These are phyloP conservation scores for Lymantria dispar DNA, from an alignment of 2,888 invertebrate species.

Conservation along the genomic window DNA sequence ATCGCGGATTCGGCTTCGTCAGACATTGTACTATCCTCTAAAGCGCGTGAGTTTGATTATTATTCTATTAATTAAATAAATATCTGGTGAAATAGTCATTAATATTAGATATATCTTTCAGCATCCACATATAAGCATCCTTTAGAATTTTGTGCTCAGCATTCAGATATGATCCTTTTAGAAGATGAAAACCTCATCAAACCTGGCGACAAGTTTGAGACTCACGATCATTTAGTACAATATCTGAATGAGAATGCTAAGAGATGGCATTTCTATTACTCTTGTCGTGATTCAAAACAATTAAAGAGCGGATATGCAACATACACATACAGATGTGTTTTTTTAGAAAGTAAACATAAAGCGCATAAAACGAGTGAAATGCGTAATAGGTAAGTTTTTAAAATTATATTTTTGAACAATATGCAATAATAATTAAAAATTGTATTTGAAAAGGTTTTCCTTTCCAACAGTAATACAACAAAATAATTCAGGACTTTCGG, in stretches of 20 bases:
- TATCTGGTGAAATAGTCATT: too few relatives aligned
- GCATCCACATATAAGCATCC: neutral
- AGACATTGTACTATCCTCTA: too few relatives aligned
- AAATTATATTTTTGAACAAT: too few relatives aligned
- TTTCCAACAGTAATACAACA: too few relatives aligned
- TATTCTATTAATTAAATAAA: too few relatives aligned
- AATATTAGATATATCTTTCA: too few relatives aligned
- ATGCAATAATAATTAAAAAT: too few relatives aligned
- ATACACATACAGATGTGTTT: slow-evolving; percentile 48
- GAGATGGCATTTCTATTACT: slow-evolving; percentile 48
- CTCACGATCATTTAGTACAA: slow-evolving; percentile 44
- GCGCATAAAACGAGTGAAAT: slow-evolving; percentile 42
- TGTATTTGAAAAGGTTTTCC: too few relatives aligned
- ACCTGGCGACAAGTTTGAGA: slow-evolving; percentile 44
- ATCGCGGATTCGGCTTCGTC: too few relatives aligned
- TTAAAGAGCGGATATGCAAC: slow-evolving; percentile 34
- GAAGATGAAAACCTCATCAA: slow-evolving; percentile 44
- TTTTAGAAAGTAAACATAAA: slow-evolving; percentile 40
- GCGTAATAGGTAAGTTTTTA: slow-evolving; percentile 39
- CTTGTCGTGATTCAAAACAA: slow-evolving; percentile 46
- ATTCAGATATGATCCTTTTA: slow-evolving; percentile 33
- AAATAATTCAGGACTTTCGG: too few relatives aligned
- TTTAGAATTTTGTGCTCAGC: slow-evolving; percentile 35
- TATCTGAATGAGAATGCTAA: slow-evolving; percentile 49
- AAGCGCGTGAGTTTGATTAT: too few relatives aligned